Evolutionary conservation across 2,888 invertebrate species (phyloP), one percentile per base, ranked within the genome.

Genomic region (Galeopsomyia nigrocyanea): DNA sequence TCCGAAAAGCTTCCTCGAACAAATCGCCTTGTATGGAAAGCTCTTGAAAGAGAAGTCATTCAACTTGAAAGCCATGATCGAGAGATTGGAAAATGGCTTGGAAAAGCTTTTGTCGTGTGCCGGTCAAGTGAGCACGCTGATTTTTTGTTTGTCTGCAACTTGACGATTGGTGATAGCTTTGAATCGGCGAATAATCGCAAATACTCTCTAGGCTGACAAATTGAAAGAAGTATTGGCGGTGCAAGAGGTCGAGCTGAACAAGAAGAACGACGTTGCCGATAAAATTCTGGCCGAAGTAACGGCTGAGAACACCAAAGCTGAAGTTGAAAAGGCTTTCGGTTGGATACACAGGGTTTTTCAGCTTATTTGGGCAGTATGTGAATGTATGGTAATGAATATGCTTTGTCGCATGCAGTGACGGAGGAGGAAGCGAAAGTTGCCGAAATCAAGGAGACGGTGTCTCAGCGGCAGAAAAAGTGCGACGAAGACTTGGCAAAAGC

Each of bases 1-100:
- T 0, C 98, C 98, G 0, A 98, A 98, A 88, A 95, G 96, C 0
- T 98, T 97, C 87, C 87, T 98, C 60, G 98, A 98, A 84, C 95
- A 96, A 83, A 97, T 98, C 73, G 91, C 93, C 14, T 88, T 98
- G 6, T 98, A 92, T 82, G 88, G 90, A 0, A 94, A 94, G 82
- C 86, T 95, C 7, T 84, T 95, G 26, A 89, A 86, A 21, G 91
- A 91, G 77, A 94, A 93, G 82, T 90, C 90, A 0, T 86, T 84
- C 9, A 92, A 94, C 68, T 89, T 96, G 58, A 90, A 91, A 77
- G 91, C 92, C 77, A 94, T 94, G 87, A 94, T 97, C 51, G 83
- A 87, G 0, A 90, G 97, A 75, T 89, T 98, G 13, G 95, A 95
- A 86, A 96, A 94, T 82, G 98, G 98, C 57, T 88, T 98, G 67